These are phyloP conservation scores for Parauchenoglanis ngamensis DNA, from an alignment of 2,797 vertebrate genomes.

Conservation along the genomic window DNA sequence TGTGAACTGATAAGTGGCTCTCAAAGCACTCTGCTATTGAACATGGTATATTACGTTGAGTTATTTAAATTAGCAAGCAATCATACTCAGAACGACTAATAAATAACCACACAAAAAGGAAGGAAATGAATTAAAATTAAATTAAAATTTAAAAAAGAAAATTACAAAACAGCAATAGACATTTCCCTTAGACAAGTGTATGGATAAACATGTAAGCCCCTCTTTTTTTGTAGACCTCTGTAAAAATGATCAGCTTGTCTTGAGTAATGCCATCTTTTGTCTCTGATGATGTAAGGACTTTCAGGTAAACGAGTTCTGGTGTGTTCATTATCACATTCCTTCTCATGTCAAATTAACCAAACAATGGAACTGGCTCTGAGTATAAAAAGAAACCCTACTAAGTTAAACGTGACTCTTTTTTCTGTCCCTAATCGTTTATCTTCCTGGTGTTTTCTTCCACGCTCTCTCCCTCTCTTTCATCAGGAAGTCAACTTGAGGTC, in stretches of 20 bases:
- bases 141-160: neutral
- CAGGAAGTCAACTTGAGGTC: slow-evolving; percentile 52
- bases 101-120: neutral
- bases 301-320: slow-evolving; percentile 44
- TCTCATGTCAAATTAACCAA: slow-evolving; percentile 19
- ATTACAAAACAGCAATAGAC: neutral
- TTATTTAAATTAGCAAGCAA: neutral
- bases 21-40: neutral
- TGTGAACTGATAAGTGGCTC: neutral
- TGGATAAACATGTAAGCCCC: neutral
- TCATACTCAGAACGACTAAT: neutral
- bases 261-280: slow-evolving; percentile 38
- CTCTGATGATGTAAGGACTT: slow-evolving; percentile 25
- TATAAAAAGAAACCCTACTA: slow-evolving; percentile 33
- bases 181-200: neutral
- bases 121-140: neutral
- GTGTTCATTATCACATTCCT: slow-evolving; percentile 45
- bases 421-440: slow-evolving; percentile 12
- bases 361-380: neutral
- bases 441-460: slow-evolving; percentile 27
- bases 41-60: neutral
- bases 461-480: slow-evolving; percentile 31
- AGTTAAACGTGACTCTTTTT: slow-evolving; percentile 31
- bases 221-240: slow-evolving; percentile 22
- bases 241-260: slow-evolving; percentile 55